Evolutionary conservation across 2,113 vertebrate species (phyloP).

Genomic region (Calidris pygmaea): DNA sequence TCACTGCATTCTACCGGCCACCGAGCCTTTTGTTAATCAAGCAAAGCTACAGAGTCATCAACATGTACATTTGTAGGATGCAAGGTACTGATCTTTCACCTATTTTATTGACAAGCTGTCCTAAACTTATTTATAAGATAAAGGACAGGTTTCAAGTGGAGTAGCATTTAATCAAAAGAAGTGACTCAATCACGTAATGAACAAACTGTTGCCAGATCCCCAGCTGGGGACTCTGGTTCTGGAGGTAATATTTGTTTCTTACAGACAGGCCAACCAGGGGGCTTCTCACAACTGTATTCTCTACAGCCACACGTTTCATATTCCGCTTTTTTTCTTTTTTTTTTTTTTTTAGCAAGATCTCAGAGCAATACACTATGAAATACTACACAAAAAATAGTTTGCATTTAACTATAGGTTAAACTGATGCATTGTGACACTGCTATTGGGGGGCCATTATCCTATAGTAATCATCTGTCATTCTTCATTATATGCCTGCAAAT

Average conservation of each 20-base stretch:
- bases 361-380: neutral
- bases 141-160: neutral
- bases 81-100: neutral
- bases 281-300: neutral
- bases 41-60: neutral
- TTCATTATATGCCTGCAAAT: neutral
- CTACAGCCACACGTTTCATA: neutral
- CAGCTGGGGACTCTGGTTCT: neutral
- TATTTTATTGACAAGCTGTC: neutral
- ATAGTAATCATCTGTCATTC: slow-evolving; percentile 42
- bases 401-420: slow-evolving; percentile 30
- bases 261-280: neutral
- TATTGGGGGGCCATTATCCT: slow-evolving; percentile 4
- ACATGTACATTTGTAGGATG: neutral
- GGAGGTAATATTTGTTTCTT: neutral
- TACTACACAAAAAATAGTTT: neutral
- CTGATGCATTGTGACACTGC: slow-evolving; percentile 49
- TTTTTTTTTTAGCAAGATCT: neutral
- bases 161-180: neutral
- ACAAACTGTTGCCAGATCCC: neutral
- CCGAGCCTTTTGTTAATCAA: neutral
- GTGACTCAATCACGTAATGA: neutral
- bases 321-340: neutral
- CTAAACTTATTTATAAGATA: neutral
- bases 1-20: neutral